Evolutionary conservation across 2,113 vertebrate species (phyloP).

Genomic region (Campylomormyrus tamandua): DNA sequence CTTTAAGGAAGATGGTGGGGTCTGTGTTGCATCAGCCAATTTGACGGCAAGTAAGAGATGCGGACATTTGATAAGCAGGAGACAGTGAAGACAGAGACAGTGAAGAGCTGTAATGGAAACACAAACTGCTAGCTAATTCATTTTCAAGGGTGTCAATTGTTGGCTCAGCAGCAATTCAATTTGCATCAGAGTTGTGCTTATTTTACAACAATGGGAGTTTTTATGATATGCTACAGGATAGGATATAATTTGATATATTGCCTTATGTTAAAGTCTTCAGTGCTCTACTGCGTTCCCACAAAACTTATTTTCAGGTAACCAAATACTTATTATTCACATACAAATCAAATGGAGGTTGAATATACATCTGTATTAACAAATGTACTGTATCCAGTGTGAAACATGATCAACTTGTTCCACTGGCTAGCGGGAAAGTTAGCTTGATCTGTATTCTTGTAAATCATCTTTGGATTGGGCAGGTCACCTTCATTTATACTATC

Average conservation of each 20-base stretch:
- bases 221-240: not conserved
- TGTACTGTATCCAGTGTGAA: not conserved
- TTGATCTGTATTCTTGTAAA: not conserved
- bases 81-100: not conserved
- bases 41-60: not conserved
- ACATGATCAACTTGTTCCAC: not conserved
- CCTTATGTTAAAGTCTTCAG: not conserved
- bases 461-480: not conserved
- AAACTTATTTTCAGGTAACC: not conserved
- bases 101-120: not conserved
- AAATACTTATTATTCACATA: not conserved
- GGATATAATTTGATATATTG: conserved; percentile 1
- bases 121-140: not conserved
- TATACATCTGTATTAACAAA: not conserved
- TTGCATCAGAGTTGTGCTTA: not conserved
- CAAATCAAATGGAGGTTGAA: not conserved
- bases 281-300: not conserved
- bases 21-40: not conserved
- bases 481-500: not conserved
- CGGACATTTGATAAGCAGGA: conserved; percentile 13
- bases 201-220: not conserved
- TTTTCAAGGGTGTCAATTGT: not conserved
- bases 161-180: not conserved
- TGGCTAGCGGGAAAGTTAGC: not conserved
- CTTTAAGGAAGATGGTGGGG: not conserved